Evolutionary conservation across 2,888 invertebrate species (phyloP).

Genomic region (Xanthorhoe spadicearia): DNA sequence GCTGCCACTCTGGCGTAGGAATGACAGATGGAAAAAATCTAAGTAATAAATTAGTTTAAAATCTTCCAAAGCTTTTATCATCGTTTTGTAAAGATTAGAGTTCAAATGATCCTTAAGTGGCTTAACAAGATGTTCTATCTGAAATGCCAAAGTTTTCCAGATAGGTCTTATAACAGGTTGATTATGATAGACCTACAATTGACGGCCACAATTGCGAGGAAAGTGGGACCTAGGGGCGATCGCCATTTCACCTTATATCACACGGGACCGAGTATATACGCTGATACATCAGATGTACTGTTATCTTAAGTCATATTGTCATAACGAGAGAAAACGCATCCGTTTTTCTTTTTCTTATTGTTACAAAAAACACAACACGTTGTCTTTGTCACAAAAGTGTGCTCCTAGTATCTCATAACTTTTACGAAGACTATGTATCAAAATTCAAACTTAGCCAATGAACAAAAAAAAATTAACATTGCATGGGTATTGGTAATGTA

Average conservation of each 20-base stretch:
- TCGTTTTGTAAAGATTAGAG: background rate
- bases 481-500: no score
- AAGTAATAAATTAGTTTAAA: background rate
- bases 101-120: constrained; percentile 1
- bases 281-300: no score
- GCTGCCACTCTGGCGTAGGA: background rate
- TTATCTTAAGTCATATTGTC: no score
- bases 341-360: no score
- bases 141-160: constrained; percentile 16
- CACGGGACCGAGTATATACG: constrained; percentile 12
- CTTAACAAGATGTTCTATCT: background rate
- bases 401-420: no score
- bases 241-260: constrained; percentile 27
- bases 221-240: constrained; percentile 30
- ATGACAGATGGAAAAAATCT: background rate
- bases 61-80: background rate
- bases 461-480: no score
- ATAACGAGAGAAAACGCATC: no score
- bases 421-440: no score
- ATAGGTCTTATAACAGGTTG: constrained; percentile 23
- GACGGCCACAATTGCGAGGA: constrained; percentile 23
- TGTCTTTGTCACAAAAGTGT: no score
- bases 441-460: no score
- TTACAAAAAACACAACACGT: no score
- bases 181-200: constrained; percentile 26